Evolutionary conservation across 2,113 vertebrate species (phyloP).

Genomic region (Vidua macroura): DNA sequence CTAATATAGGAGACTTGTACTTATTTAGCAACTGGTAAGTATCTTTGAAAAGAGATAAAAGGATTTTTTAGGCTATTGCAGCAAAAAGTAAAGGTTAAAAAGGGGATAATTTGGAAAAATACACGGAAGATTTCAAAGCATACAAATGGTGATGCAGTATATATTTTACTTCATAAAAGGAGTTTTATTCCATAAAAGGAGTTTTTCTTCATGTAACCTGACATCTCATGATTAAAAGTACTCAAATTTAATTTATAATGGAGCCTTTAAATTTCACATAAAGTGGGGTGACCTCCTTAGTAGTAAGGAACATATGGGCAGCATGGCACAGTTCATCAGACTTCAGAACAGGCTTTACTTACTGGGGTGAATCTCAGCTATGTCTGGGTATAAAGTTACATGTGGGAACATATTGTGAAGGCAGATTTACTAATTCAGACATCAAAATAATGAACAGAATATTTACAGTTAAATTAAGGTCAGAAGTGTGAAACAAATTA

Average conservation of each 20-base stretch:
- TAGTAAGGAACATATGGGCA: not conserved
- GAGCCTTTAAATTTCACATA: not conserved
- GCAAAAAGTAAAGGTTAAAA: not conserved
- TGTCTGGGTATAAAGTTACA: not conserved
- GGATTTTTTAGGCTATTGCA: not conserved
- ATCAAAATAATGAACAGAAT: not conserved
- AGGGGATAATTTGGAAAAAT: not conserved
- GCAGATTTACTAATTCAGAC: not conserved
- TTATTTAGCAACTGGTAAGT: not conserved
- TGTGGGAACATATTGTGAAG: not conserved
- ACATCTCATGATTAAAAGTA: not conserved
- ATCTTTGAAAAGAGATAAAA: not conserved
- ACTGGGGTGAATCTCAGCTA: not conserved
- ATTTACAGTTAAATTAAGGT: conserved; percentile 1
- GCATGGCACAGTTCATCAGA: not conserved
- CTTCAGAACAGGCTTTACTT: not conserved
- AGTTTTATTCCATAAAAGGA: not conserved
- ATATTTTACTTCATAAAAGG: not conserved
- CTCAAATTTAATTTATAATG: not conserved
- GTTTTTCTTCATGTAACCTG: not conserved
- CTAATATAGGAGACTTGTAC: not conserved
- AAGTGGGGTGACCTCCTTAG: not conserved
- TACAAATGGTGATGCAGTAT: not conserved
- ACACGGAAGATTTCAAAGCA: not conserved
- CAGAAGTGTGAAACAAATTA: not conserved